Evolutionary conservation across 2,797 vertebrate genomes (phyloP).

Genomic region (Xenopus petersii): DNA sequence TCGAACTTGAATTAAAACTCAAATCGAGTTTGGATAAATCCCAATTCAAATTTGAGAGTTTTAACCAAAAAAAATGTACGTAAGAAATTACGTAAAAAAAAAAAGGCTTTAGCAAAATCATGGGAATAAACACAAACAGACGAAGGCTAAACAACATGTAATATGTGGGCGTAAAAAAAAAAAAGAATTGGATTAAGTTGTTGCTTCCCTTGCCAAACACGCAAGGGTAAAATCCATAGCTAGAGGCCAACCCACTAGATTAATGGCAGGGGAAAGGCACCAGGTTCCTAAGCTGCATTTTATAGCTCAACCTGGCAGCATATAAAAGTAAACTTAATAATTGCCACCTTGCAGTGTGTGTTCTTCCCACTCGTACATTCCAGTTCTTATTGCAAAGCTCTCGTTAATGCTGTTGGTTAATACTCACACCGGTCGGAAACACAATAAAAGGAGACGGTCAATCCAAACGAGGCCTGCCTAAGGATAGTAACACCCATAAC

Average conservation of each 20-base stretch:
- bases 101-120: neutral
- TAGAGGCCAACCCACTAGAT: constrained; percentile 24
- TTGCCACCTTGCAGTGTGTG: constrained; percentile 26
- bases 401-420: too few relatives aligned
- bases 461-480: too few relatives aligned
- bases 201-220: constrained; percentile 24
- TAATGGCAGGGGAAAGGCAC: constrained; percentile 23
- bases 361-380: neutral
- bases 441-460: too few relatives aligned
- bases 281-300: constrained; percentile 17
- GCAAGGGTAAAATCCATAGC: constrained; percentile 26
- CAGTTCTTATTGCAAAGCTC: too few relatives aligned
- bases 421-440: too few relatives aligned
- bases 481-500: too few relatives aligned
- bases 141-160: neutral
- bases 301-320: constrained; percentile 22
- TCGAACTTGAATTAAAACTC: too few relatives aligned
- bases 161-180: neutral
- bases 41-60: too few relatives aligned
- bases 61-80: too few relatives aligned
- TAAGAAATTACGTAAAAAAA: neutral
- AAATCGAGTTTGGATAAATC: too few relatives aligned
- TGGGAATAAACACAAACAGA: neutral
- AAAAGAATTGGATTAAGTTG: constrained; percentile 17
- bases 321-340: constrained; percentile 32